A percentile compares a stretch with the other conserved stretches of the same genome.
These are phyloP conservation scores for Tricholauxania praeusta DNA, from an alignment of 2,888 invertebrate genomes.

Conservation along the genomic window DNA sequence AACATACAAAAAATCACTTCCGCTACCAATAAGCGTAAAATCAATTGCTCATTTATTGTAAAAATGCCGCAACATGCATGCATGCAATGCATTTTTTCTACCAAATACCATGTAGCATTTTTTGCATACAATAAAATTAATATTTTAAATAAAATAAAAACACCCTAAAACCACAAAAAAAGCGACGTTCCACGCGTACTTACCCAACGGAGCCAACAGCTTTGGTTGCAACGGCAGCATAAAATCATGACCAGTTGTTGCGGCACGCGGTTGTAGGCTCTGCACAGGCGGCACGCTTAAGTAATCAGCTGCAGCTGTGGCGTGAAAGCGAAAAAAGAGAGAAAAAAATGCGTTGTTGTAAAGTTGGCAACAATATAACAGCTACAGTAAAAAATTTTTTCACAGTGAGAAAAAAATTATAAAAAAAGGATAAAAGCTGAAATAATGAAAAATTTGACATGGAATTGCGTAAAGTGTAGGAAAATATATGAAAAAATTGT, in stretches of 20 bases:
- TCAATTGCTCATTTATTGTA: not conserved
- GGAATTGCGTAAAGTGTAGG: not conserved
- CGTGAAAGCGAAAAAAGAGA: constrained; percentile 20
- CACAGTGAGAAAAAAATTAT: not conserved
- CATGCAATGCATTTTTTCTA: not conserved
- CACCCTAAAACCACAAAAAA: not conserved
- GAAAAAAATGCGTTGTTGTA: constrained; percentile 37
- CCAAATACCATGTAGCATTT: constrained; percentile 10
- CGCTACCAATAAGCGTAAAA: too few species aligned
- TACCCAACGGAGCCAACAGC: constrained; percentile 69
- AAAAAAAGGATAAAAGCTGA: not conserved
- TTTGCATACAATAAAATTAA: constrained; percentile 30
- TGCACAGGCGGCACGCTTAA: constrained; percentile 69
- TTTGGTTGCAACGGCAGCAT: constrained; percentile 81
- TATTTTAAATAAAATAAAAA: not conserved
- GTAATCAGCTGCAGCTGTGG: constrained; percentile 70
- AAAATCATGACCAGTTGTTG: constrained; percentile 78
- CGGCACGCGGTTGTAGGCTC: constrained; percentile 77
- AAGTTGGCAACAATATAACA: constrained; percentile 46
- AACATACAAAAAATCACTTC: too few species aligned
- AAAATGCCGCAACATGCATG: not conserved
- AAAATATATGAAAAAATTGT: too few species aligned
- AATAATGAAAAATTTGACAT: not conserved
- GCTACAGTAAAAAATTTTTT: not conserved
- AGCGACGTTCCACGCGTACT: constrained; percentile 40